Evolutionary conservation across 2,888 invertebrate species (phyloP), one percentile per base, ranked within the genome.

Genomic region (Meteorus cinctellus): DNA sequence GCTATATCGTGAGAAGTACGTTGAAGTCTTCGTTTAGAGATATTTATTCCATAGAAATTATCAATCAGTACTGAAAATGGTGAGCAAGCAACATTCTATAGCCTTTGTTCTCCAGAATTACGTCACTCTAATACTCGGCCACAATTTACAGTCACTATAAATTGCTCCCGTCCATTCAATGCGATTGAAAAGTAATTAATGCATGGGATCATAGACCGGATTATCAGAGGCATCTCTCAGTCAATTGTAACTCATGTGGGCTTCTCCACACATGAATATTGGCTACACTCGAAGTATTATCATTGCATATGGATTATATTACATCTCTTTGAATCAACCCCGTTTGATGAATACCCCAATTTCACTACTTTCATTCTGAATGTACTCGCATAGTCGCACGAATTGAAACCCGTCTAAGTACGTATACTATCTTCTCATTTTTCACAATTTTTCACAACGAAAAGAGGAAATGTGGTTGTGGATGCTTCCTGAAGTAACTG

Each of bases 221-320:
- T 55, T 55, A 55, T 55, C 55, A 19, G 55, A 19, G 19, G 24
- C 1, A 55, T 24, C 55, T 55, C 19, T 6, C 19, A 5, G 5
- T 55, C 0, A 55, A 55, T 24, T 8, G 55, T 8, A 6, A 19
- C 55, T n/a, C 19, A 24, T 16, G 48, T 19, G 6, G 55, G 19
- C 55, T 48, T 19, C 55, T 19, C 55, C n/a, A 55, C 55, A 55
- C 19, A n/a, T 6, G 55, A 55, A 55, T 55, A 55, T 55, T 55
- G 55, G 24, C 19, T 55, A 4, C 19, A 19, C 19, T 55, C 55
- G 19, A 55, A 55, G 55, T 55, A 24, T 55, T 55, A 55, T 55
- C 8, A 8, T n/a, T 8, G 55, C n/a, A 55, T 8, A 10, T 19
- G 19, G 55, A 19, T 48, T 2, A 48, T 55, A 24, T 24, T 55